A percentile compares a stretch with the other conserved stretches of the same genome.
These are phyloP conservation scores for Neoitamus cyanurus DNA, from an alignment of 2,888 invertebrate species.

Conservation along the genomic window DNA sequence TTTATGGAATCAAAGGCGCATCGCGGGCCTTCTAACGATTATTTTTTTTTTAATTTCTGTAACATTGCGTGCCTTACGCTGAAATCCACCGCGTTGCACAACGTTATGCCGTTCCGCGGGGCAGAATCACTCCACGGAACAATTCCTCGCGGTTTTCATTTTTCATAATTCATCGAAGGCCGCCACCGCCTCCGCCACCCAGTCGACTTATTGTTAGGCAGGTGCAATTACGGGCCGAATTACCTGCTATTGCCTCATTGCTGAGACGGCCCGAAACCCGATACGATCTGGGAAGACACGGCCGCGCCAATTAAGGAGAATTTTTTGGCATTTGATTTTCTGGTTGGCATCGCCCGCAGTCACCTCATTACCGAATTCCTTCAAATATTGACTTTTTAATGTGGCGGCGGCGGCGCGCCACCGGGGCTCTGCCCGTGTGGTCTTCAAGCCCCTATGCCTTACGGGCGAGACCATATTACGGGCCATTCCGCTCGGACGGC, in stretches of 20 bases:
- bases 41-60: too few species aligned
- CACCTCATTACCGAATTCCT: constrained; percentile 36
- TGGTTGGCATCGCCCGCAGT: neutral
- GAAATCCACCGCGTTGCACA: neutral
- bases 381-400: constrained; percentile 31
- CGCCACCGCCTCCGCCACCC: neutral
- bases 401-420: too few species aligned
- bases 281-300: neutral
- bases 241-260: neutral
- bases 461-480: neutral
- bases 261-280: neutral
- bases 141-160: constrained; percentile 26
- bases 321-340: constrained; percentile 37
- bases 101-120: neutral
- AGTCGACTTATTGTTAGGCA: neutral
- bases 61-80: constrained; percentile 1
- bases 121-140: constrained; percentile 20
- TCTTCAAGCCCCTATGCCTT: neutral
- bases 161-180: constrained; percentile 36
- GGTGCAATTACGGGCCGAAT: constrained; percentile 16
- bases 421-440: neutral
- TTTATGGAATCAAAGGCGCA: neutral
- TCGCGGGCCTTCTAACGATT: neutral
- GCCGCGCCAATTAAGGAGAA: neutral
- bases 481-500: neutral